phyloP scores from a whole-genome alignment of 2,113 vertebrate genomes.

The Hippocampus barbouri region DNA sequence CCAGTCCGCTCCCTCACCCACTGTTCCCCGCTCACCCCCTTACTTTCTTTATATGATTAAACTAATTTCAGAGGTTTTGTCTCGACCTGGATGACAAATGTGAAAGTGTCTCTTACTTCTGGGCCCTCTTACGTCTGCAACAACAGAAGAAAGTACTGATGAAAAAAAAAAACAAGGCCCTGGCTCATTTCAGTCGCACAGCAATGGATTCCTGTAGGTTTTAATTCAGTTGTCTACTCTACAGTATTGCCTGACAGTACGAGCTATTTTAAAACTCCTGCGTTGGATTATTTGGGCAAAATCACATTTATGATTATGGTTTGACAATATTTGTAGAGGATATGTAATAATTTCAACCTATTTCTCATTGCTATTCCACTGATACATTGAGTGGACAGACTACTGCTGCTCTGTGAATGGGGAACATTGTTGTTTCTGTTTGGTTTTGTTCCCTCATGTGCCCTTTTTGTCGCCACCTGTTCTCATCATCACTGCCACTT shows the following conservation, averaged over 20 bases:
- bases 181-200: constrained; percentile 16
- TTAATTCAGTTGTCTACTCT: constrained; percentile 38
- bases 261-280: not conserved
- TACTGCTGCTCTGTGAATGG: not conserved
- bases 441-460: no score
- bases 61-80: constrained; percentile 60
- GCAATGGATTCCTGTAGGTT: constrained; percentile 24
- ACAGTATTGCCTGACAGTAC: not conserved
- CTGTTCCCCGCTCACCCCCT: constrained; percentile 1
- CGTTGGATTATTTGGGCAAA: not conserved
- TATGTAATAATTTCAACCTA: not conserved
- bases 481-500: no score
- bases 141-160: constrained; percentile 33
- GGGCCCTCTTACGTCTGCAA: constrained; percentile 52
- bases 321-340: not conserved
- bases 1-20: not conserved
- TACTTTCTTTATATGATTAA: constrained; percentile 59
- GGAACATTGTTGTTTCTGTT: not conserved
- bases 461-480: not conserved
- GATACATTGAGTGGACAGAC: not conserved
- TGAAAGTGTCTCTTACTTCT: constrained; percentile 57
- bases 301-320: not conserved
- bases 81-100: constrained; percentile 56
- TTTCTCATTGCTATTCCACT: not conserved
- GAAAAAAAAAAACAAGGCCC: constrained; percentile 36